These are phyloP conservation scores for Caenorhabditis afra DNA, from an alignment of 2,888 invertebrate species.

Conservation along the genomic window DNA sequence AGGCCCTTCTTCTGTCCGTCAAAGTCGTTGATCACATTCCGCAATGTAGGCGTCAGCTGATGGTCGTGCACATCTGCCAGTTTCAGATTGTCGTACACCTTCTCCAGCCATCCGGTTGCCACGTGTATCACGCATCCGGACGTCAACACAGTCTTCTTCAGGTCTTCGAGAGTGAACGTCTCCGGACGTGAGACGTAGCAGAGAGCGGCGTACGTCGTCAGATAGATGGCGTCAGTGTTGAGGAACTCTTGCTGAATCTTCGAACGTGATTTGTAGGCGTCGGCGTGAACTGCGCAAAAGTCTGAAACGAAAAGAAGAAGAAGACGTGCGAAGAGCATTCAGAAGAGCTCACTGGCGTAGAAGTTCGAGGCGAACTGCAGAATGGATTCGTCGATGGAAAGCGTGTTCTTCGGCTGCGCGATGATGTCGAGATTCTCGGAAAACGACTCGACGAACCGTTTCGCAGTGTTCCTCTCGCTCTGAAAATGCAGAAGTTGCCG, in stretches of 20 bases:
- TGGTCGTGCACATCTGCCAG: slow-evolving; percentile 10
- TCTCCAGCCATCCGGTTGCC: slow-evolving; percentile 93
- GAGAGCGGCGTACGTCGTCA: slow-evolving; percentile 72
- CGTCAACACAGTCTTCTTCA: slow-evolving; percentile 67
- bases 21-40: slow-evolving; percentile 61
- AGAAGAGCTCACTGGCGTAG: slow-evolving; percentile 59
- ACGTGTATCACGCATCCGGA: slow-evolving; percentile 91
- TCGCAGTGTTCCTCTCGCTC: slow-evolving; percentile 69
- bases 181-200: slow-evolving; percentile 48
- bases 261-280: slow-evolving; percentile 67
- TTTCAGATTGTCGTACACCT: slow-evolving; percentile 88
- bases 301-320: slow-evolving; percentile 54
- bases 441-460: slow-evolving; percentile 60
- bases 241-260: slow-evolving; percentile 72
- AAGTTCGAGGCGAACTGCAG: slow-evolving; percentile 68
- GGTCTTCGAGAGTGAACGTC: slow-evolving; percentile 47
- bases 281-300: slow-evolving; percentile 69
- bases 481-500: slow-evolving; percentile 16
- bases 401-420: slow-evolving; percentile 51
- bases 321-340: not conserved
- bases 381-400: slow-evolving; percentile 69
- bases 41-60: slow-evolving; percentile 31
- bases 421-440: slow-evolving; percentile 56
- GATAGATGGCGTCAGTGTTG: slow-evolving; percentile 75
- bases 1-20: slow-evolving; percentile 64